Base-by-base conservation (phyloP, 2,888 invertebrate species). In the Archips crataeganus region DNA sequence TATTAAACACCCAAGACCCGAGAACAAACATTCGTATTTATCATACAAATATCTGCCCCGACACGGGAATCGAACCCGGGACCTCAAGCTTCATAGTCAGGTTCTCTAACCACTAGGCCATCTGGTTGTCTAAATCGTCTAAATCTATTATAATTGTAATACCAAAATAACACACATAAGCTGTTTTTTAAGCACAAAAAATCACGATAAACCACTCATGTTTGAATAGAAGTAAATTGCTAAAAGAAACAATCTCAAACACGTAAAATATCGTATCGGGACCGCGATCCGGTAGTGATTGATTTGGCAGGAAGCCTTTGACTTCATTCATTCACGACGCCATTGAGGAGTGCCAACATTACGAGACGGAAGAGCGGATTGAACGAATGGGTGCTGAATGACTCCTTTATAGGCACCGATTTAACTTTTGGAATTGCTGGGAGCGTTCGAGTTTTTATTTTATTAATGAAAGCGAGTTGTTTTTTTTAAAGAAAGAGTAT, bases 261-360 rank as follows among this genome's bases (percentile, higher is more conserved):
- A 63, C 67, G 63, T 63, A 47, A 68, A 51, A 68, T 42, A 54
- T 8, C 13, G 66, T 51, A 45, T 57, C 63, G 70, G 42, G 15
- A 32, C 39, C 47, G 15, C 65, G 65, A 71, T 66, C 60, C n/a
- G 51, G 66, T 61, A 67, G 69, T 69, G 73, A 73, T 73, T 73
- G 73, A 73, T 73, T 69, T 73, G 73, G 69, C 73, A 68, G 73
- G 42, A 34, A 60, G 57, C 49, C 61, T 59, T 39, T 64, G 69
- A 69, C 63, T 57, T 57, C 57, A 32, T 32, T 71, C 71, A 51
- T 66, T 64, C 69, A 73, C 68, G 57, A 39, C 54, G n/a, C 71
- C 51, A 72, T 69, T 51, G 32, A 67, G 42, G 39, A 61, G 49
- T 49, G 45, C 51, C 49, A 54, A 59, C 60, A 11, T 61, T 66